phyloP scores from a whole-genome alignment of 30 jellyfish, hydroid and myxozoan genomes.

The Calvadosia cruxmelitensis region DNA sequence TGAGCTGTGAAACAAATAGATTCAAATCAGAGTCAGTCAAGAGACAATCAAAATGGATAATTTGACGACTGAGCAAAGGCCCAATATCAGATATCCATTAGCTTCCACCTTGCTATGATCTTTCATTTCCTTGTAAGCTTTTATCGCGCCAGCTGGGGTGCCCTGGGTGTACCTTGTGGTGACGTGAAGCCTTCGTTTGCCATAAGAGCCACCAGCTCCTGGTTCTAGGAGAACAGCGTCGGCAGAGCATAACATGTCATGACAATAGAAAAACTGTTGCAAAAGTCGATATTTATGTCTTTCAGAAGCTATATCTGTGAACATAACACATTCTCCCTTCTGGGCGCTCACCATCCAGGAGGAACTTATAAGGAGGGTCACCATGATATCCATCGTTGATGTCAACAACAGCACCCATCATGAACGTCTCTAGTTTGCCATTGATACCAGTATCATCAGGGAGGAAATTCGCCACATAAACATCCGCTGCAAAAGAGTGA shows the following conservation, averaged over 20 bases:
- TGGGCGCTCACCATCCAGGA: constrained; percentile 3
- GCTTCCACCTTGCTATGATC: constrained; percentile 19
- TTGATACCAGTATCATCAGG: background rate
- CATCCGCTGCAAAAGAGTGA: constrained; percentile 48
- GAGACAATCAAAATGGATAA: background rate
- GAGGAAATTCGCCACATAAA: constrained; percentile 43
- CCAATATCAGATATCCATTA: background rate
- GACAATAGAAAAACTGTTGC: too few relatives aligned
- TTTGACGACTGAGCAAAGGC: background rate
- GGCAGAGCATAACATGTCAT: too few relatives aligned
- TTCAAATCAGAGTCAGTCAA: too few relatives aligned
- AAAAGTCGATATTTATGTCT: too few relatives aligned
- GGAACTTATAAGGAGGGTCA: background rate
- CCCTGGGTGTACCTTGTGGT: constrained; percentile 19
- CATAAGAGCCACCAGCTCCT: constrained; percentile 2
- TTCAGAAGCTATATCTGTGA: too few relatives aligned
- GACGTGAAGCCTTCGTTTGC: constrained; percentile 9
- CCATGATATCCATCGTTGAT: constrained; percentile 39
- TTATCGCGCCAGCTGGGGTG: constrained; percentile 23
- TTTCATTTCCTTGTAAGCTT: constrained; percentile 40
- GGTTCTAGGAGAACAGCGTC: background rate
- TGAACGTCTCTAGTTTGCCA: constrained; percentile 23
- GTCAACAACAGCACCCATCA: constrained; percentile 44
- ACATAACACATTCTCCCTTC: too few relatives aligned
- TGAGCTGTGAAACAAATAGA: too few relatives aligned